Evolutionary conservation across 2,113 vertebrate genomes (phyloP), one percentile per base, ranked within the genome.

Genomic region (Hystrix brachyura): DNA sequence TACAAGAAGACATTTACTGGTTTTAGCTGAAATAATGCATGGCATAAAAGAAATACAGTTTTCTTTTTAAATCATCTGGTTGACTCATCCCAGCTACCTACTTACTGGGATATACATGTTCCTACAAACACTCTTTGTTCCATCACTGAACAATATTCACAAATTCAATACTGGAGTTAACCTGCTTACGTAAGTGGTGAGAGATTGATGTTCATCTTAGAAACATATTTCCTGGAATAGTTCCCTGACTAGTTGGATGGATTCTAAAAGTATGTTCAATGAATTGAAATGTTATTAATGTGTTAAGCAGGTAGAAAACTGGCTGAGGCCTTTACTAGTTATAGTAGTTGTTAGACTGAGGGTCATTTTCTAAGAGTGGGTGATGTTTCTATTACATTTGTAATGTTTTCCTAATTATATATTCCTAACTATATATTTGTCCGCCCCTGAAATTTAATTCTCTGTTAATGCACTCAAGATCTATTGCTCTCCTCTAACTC

Each of bases 381-480:
- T 79, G 14, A 90, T 59, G 12, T 60, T 84, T 83, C 60, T 94
- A 81, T 76, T 76, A 67, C 67, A 69, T 34, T 7, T 71, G 10
- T 87, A 90, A 91, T 84, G 19, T 53, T 90, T 80, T 91, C 7
- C 48, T 86, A 87, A 48, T n/a, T n/a, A n/a, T n/a, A n/a, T n/a
- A 74, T 93, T 57, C n/a, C n/a, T 83, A 14, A 27, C 53, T 82
- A 76, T 34, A 79, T 65, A 23, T 57, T 88, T 93, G 5, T 5
- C 87, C 29, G 21, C 13, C 3, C 15, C 14, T 67, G 19, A 84
- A 53, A 80, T 43, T 51, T 25, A 84, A 27, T 23, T 76, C 67
- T 78, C 72, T 15, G 17, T 76, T 69, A 84, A 79, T 32, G 2
- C 64, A 76, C 79, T 85, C 74, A 87, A 10, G 2, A 32, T n/a